Conservation (phyloP, 2,888 invertebrate species). For the Lottia gigantea region DNA sequence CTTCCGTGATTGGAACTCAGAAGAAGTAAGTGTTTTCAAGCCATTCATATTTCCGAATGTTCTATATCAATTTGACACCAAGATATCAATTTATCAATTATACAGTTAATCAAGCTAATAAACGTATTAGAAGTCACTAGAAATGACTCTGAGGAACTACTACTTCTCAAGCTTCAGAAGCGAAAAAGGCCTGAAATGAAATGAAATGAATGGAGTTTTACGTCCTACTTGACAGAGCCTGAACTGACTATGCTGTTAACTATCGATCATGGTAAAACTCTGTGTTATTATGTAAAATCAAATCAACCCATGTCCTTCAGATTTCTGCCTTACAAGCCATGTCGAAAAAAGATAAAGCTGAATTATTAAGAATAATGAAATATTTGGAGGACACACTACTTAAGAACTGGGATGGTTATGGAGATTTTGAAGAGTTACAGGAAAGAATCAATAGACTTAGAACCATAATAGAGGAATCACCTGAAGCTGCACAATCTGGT, state of each 20-base stretch:
- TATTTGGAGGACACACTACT: conserved; percentile 55
- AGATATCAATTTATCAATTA: too few relatives aligned
- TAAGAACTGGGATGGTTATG: conserved; percentile 61
- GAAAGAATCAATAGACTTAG: conserved; percentile 57
- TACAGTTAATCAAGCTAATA: too few relatives aligned
- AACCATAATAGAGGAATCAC: conserved; percentile 59
- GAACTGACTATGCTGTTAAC: too few relatives aligned
- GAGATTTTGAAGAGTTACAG: conserved; percentile 63
- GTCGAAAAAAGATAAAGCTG: conserved; percentile 42
- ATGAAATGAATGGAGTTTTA: too few relatives aligned
- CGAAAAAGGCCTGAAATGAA: too few relatives aligned
- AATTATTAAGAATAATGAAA: conserved; percentile 53
- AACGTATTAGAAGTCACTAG: too few relatives aligned
- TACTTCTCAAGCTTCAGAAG: too few relatives aligned
- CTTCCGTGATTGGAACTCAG: conserved; percentile 62
- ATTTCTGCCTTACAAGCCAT: conserved; percentile 54
- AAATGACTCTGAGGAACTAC: too few relatives aligned
- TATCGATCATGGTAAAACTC: too few relatives aligned
- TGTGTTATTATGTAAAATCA: too few relatives aligned
- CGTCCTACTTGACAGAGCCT: too few relatives aligned
- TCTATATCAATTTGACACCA: background rate
- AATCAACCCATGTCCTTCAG: conserved; percentile 32
- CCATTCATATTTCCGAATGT: too few relatives aligned
- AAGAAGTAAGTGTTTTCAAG: conserved; percentile 61
- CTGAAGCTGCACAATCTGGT: conserved; percentile 30